These are phyloP conservation scores for Cranoglanis bouderius DNA, from an alignment of 2,113 vertebrate genomes.

Conservation along the genomic window DNA sequence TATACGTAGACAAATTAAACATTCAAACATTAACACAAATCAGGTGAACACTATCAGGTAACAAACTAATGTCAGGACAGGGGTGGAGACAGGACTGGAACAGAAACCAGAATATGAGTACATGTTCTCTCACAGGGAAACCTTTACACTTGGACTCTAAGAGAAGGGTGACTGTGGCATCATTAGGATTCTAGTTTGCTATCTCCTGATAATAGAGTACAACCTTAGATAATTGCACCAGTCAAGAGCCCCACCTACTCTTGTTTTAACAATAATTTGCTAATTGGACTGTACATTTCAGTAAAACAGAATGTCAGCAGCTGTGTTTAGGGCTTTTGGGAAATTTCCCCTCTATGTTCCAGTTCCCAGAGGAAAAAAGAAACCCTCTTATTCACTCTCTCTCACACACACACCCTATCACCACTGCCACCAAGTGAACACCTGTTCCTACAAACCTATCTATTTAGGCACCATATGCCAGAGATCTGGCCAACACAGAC, in stretches of 20 bases:
- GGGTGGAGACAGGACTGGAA: neutral
- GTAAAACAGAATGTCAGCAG: neutral
- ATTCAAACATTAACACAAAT: neutral
- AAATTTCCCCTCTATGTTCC: neutral
- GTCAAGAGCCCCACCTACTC: neutral
- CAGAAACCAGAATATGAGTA: neutral
- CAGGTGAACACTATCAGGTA: neutral
- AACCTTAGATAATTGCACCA: neutral
- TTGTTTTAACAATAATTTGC: neutral
- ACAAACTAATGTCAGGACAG: neutral
- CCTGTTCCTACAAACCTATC: constrained; percentile 78
- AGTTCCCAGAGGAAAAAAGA: neutral
- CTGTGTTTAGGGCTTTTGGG: neutral
- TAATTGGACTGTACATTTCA: neutral
- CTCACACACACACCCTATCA: constrained; percentile 58
- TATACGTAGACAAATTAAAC: neutral
- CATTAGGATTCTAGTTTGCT: neutral
- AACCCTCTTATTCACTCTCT: neutral
- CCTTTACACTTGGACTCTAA: neutral
- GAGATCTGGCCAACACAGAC: constrained; percentile 66
- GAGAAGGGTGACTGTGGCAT: neutral
- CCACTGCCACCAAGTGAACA: neutral
- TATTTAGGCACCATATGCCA: constrained; percentile 81
- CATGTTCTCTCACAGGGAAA: neutral
- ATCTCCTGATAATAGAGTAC: neutral